These are phyloP conservation scores for Neosalanx taihuensis DNA, from an alignment of 2,797 vertebrate species.

Conservation along the genomic window DNA sequence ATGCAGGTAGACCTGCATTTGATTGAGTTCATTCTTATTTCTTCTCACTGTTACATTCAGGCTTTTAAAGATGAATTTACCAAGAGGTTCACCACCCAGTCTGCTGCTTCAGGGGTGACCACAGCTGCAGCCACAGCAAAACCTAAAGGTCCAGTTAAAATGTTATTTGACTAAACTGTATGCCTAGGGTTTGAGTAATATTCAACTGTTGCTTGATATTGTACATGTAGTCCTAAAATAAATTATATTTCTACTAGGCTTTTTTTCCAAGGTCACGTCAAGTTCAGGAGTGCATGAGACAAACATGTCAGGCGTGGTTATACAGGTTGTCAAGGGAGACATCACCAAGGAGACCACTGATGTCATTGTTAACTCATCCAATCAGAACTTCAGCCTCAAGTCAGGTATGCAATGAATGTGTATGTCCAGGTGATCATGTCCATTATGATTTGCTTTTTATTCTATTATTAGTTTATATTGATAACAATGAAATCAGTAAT, in stretches of 20 bases:
- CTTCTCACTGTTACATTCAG: slow-evolving; percentile 39
- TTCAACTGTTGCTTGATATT: not conserved
- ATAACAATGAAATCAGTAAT: not conserved
- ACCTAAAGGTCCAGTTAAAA: slow-evolving; percentile 40
- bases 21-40: not conserved
- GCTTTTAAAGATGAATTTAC: slow-evolving; percentile 63
- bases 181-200: not conserved
- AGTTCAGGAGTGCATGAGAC: slow-evolving; percentile 69
- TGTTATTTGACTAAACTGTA: not conserved
- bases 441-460: not conserved
- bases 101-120: slow-evolving; percentile 4
- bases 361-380: slow-evolving; percentile 84
- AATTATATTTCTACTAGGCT: slow-evolving; percentile 41
- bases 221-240: slow-evolving; percentile 1
- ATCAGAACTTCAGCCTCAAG: slow-evolving; percentile 70
- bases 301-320: slow-evolving; percentile 72
- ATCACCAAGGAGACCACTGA: slow-evolving; percentile 84
- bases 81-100: slow-evolving; percentile 46
- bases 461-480: not conserved
- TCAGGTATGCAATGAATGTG: slow-evolving; percentile 67
- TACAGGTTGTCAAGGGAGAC: slow-evolving; percentile 79
- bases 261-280: slow-evolving; percentile 60
- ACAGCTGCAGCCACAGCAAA: slow-evolving; percentile 20
- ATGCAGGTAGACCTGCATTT: not conserved
- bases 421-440: not conserved